A percentile compares a stretch with the other conserved stretches of the same genome.
These are phyloP conservation scores for Gymnoscopelus microlampas DNA, from an alignment of 2,797 vertebrate genomes.

Conservation along the genomic window DNA sequence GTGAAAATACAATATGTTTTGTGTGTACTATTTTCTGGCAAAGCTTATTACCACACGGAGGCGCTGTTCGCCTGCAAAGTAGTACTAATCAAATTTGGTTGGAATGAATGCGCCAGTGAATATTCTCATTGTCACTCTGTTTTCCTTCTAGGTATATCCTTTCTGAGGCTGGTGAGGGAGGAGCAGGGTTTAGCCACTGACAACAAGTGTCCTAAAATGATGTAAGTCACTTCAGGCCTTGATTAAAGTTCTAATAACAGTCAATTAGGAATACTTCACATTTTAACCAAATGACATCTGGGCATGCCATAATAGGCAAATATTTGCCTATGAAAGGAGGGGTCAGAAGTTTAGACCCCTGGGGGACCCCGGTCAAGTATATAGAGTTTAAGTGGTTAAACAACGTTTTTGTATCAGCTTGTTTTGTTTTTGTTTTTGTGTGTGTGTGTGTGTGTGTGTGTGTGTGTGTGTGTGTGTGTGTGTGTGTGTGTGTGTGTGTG, in stretches of 20 bases:
- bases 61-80: constrained; percentile 21
- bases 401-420: neutral
- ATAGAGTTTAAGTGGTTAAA: too few species aligned
- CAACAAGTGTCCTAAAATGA: constrained; percentile 75
- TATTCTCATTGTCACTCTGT: neutral
- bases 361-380: too few species aligned
- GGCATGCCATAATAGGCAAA: too few species aligned
- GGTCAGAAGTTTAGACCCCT: too few species aligned
- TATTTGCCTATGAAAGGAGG: too few species aligned
- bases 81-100: neutral
- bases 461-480: neutral
- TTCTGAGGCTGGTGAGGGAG: constrained; percentile 85
- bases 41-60: constrained; percentile 8
- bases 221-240: constrained; percentile 78
- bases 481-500: too few species aligned
- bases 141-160: constrained; percentile 83
- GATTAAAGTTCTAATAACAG: neutral
- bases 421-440: too few species aligned
- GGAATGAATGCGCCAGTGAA: neutral
- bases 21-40: too few species aligned
- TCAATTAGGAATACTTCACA: too few species aligned
- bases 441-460: neutral
- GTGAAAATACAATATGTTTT: too few species aligned
- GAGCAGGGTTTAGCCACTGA: constrained; percentile 83
- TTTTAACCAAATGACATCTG: too few species aligned